Base-by-base conservation (phyloP, 2,888 invertebrate species). In the Leucoptera coffeella region DNA sequence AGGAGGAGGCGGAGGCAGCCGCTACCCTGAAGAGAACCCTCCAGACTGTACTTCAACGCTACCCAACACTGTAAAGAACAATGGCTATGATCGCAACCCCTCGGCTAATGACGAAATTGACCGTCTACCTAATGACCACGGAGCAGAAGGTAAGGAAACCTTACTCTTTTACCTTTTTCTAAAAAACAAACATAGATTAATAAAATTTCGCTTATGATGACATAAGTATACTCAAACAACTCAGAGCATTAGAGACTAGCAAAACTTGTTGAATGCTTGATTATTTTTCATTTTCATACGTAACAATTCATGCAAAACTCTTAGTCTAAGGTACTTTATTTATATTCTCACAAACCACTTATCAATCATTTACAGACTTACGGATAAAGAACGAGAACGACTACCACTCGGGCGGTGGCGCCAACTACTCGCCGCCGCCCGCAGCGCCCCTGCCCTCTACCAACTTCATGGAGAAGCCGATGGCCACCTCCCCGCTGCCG, bases 301-400 rank as follows among this genome's bases (percentile, higher is more conserved):
- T n/a, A n/a, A n/a, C n/a, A n/a, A n/a, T n/a, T n/a, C n/a, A n/a
- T n/a, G n/a, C n/a, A n/a, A n/a, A n/a, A n/a, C n/a, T n/a, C n/a
- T n/a, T n/a, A n/a, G n/a, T n/a, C n/a, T n/a, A n/a, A n/a, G n/a
- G n/a, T n/a, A n/a, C n/a, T n/a, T n/a, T n/a, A n/a, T n/a, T n/a
- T n/a, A n/a, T n/a, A n/a, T n/a, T n/a, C n/a, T n/a, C n/a, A n/a
- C n/a, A n/a, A n/a, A n/a, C n/a, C n/a, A n/a, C n/a, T n/a, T 17
- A 17, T 24, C 12, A 22, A 14, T 9, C 11, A 12, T 12, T 74
- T 62, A 36, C 73, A 81, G 86, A 87, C 73, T 74, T 87, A 59
- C 78, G 86, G 47, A 81, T 86, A 45, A 86, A 86, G 51, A 78
- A 74, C 56, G 82, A 82, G 51, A 73, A 52, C 38, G 71, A 73